Evolutionary conservation across 2,888 invertebrate species (phyloP), one percentile per base, ranked within the genome.

Genomic region (Coleophora flavipennella): DNA sequence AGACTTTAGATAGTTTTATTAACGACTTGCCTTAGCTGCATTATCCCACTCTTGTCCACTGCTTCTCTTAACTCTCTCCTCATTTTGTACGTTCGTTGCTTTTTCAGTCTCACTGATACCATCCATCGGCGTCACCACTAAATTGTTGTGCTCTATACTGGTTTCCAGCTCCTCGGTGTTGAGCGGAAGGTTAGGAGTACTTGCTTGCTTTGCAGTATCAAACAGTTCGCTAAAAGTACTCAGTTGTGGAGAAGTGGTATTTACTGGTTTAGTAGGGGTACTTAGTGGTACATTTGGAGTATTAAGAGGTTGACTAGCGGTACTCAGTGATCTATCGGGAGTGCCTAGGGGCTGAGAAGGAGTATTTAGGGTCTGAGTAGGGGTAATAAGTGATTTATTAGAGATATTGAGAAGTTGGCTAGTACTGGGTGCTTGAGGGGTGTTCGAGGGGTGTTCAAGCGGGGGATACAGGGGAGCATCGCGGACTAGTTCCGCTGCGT

Each of bases 401-500:
- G 10, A 10, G 11, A 10, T 29, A 11, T 29, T 11, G 10, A 29
- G 10, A 11, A 9, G 29, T 20, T 20, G 20, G 20, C 6, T 20
- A 20, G 20, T 20, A 6, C 20, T 20, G 20, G 20, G 6, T 20
- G 20, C 3, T 6, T 20, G 20, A 10, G 29, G 2, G 29, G 29
- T 2, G 8, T 9, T 11, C 4, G 29, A 29, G 29, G 29, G 29
- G 29, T n/a, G 29, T 29, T 10, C 8, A 1, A 29, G 29, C 4
- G 29, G 29, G 14, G 73, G 71, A 45, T 73, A 73, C 41, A 71
- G 68, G 8, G 76, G 75, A 2, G 66, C 75, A 40, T 74, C 75
- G 8, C 72, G 69, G 41, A 76, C 59, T 2, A 77, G 62, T 42
- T 74, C 78, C 0, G 67, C 67, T n/a, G 63, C 68, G 45, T 67